Conservation (phyloP, 2,888 invertebrate species). For the Rotaria sp. region DNA sequence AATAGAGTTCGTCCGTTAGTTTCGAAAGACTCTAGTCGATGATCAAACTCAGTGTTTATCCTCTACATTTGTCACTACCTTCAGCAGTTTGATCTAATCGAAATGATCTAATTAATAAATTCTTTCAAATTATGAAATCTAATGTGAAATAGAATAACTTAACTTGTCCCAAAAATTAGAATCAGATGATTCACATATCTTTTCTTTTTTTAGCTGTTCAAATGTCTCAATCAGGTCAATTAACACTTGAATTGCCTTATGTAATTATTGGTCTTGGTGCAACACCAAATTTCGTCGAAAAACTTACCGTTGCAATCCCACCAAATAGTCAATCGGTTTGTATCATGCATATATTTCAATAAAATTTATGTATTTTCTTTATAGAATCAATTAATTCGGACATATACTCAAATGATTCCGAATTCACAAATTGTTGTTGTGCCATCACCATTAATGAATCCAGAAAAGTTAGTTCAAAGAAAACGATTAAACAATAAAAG, state of each 20-base stretch:
- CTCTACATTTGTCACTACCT: too few species aligned
- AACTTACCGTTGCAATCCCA: constrained; percentile 30
- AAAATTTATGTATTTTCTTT: constrained; percentile 40
- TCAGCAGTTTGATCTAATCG: too few species aligned
- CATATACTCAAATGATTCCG: constrained; percentile 86
- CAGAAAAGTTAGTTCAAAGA: constrained; percentile 52
- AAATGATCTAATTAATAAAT: too few species aligned
- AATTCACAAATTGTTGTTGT: constrained; percentile 94
- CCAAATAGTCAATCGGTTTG: constrained; percentile 3
- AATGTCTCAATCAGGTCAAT: constrained; percentile 80
- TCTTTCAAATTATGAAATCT: too few species aligned
- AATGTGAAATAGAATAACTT: too few species aligned
- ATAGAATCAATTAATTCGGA: constrained; percentile 56
- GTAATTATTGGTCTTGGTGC: constrained; percentile 92
- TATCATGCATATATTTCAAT: not conserved
- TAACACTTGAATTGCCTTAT: constrained; percentile 85
- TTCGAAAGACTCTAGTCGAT: too few species aligned
- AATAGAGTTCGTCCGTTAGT: too few species aligned
- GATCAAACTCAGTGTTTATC: too few species aligned
- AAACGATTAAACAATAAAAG: not conserved
- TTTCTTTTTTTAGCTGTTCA: constrained; percentile 70
- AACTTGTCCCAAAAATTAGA: too few species aligned
- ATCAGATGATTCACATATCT: too few species aligned
- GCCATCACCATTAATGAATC: constrained; percentile 69
- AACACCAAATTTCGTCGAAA: constrained; percentile 90